Evolutionary conservation across 2,113 vertebrate genomes (phyloP).

Genomic region (Anoura caudifer): DNA sequence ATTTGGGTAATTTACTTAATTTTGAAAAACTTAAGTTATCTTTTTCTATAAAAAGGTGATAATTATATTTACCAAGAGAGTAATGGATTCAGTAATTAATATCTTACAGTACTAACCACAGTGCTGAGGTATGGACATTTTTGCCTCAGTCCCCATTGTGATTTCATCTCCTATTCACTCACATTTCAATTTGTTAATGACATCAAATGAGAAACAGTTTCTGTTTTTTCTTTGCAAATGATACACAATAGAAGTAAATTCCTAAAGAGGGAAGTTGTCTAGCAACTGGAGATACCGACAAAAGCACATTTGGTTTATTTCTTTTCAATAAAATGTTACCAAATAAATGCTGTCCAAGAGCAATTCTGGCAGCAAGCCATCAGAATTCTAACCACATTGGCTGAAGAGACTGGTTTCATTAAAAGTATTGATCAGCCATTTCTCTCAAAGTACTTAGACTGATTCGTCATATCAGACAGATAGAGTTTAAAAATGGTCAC

Average conservation of each 20-base stretch:
- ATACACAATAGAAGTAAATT: not conserved
- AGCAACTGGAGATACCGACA: not conserved
- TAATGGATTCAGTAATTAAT: not conserved
- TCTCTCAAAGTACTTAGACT: not conserved
- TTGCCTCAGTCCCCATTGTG: not conserved
- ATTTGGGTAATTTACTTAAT: not conserved
- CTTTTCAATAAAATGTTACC: slow-evolving; percentile 29
- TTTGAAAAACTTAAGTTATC: not conserved
- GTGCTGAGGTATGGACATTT: not conserved
- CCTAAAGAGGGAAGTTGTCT: not conserved
- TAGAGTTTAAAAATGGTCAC: not conserved
- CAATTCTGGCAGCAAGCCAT: not conserved
- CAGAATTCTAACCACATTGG: not conserved
- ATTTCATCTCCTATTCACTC: not conserved
- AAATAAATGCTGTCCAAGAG: not conserved
- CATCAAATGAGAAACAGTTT: not conserved
- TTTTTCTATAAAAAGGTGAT: not conserved
- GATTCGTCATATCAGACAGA: slow-evolving; percentile 1
- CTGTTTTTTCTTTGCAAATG: not conserved
- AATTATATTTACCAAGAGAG: not conserved
- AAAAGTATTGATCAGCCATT: not conserved
- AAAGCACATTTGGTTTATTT: not conserved
- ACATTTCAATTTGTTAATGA: not conserved
- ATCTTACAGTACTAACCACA: not conserved
- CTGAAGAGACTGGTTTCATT: not conserved